Conservation (phyloP, 2,888 invertebrate species). For the Empis livida region DNA sequence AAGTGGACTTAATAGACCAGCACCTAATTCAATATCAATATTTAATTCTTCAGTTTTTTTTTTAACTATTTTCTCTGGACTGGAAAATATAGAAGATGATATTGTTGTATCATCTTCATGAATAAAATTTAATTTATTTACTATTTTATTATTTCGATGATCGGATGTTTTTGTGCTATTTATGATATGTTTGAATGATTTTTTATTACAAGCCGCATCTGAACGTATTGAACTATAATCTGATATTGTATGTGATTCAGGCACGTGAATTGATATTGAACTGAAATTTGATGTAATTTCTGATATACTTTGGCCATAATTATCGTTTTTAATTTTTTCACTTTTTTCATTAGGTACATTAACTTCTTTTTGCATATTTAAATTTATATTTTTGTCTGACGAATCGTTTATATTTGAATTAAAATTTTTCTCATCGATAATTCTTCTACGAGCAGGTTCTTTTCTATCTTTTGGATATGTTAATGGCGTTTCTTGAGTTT, state of each 20-base stretch:
- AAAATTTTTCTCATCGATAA: not conserved
- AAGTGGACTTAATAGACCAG: constrained; percentile 18
- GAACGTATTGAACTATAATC: constrained; percentile 17
- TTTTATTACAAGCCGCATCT: constrained; percentile 1
- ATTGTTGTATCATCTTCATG: constrained; percentile 22
- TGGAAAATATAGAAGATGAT: constrained; percentile 22
- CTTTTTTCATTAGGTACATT: no score
- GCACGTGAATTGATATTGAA: constrained; percentile 19
- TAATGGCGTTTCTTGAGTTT: constrained; percentile 5
- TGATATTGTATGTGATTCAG: constrained; percentile 19
- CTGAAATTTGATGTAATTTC: constrained; percentile 21
- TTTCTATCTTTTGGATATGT: constrained; percentile 2
- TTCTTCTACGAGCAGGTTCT: not conserved
- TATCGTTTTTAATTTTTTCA: not conserved
- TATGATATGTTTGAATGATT: not conserved
- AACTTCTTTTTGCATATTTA: no score
- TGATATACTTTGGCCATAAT: constrained; percentile 13
- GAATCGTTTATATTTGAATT: not conserved
- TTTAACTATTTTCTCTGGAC: constrained; percentile 17
- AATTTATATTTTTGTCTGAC: no score
- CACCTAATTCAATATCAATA: constrained; percentile 9
- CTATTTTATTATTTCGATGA: not conserved
- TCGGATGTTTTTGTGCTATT: not conserved
- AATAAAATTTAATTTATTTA: not conserved
- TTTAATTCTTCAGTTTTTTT: not conserved